A percentile compares a stretch with the other conserved stretches of the same genome.
Evolutionary conservation across 2,888 invertebrate species (phyloP).

Genomic region (Laspeyria flexula): DNA sequence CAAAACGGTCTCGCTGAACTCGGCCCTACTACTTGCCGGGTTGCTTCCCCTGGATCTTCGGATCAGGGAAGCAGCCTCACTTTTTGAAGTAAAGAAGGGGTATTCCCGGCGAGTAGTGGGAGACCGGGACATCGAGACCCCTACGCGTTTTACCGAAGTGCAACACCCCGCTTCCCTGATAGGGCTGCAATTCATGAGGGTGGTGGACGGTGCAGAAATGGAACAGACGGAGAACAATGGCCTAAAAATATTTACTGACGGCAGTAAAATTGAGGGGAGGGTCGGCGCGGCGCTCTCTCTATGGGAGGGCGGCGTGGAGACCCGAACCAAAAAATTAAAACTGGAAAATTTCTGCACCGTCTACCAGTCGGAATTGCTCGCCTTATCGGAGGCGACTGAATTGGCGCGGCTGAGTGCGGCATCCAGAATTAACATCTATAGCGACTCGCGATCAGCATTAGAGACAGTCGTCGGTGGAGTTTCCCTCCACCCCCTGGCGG

Average conservation of each 20-base stretch:
- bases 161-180: constrained; percentile 6
- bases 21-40: constrained; percentile 1
- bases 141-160: background rate
- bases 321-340: background rate
- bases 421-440: background rate
- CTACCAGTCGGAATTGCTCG: constrained; percentile 14
- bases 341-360: constrained; percentile 8
- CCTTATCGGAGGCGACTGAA: constrained; percentile 1
- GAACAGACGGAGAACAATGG: background rate
- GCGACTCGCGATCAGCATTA: constrained; percentile 16
- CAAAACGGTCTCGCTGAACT: constrained; percentile 1
- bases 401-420: background rate
- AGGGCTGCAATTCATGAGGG: background rate
- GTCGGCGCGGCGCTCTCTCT: constrained; percentile 4
- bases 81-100: constrained; percentile 4
- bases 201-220: background rate
- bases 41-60: constrained; percentile 5
- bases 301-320: constrained; percentile 3
- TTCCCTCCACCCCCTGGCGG: background rate
- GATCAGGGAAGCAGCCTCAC: constrained; percentile 6
- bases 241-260: background rate
- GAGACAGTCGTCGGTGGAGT: constrained; percentile 2
- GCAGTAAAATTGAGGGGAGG: constrained; percentile 7
- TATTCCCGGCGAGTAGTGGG: background rate
- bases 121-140: constrained; percentile 1